Conservation (phyloP, 1,140 invertebrate species). For the Drosophila erecta region DNA sequence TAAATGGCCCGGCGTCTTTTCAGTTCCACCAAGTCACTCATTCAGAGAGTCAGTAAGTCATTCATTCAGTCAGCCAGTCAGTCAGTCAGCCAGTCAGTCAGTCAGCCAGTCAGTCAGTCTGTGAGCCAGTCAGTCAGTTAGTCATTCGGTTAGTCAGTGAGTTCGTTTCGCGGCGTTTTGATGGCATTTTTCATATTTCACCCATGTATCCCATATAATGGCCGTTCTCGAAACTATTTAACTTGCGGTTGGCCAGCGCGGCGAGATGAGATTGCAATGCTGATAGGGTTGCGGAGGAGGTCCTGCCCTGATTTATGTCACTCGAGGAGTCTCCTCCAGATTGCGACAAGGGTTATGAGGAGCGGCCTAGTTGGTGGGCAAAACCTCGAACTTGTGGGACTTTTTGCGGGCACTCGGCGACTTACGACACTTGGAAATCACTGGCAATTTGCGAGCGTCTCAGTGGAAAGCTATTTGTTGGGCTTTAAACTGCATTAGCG, state of each 20-base stretch:
- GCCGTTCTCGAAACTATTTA: conserved; percentile 50
- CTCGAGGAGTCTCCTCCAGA: background rate
- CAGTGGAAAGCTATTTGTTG: background rate
- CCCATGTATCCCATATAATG: conserved; percentile 7
- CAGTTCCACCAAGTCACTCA: conserved; percentile 34
- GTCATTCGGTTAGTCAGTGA: conserved; percentile 4
- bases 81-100: conserved; percentile 3
- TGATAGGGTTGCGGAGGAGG: conserved; percentile 9
- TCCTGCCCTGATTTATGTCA: conserved; percentile 32
- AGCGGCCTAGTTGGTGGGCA: background rate
- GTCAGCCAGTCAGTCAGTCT: conserved; percentile 11
- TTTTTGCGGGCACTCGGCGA: background rate
- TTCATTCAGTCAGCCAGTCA: conserved; percentile 5
- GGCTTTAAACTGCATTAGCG: background rate
- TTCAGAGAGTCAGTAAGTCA: conserved; percentile 22
- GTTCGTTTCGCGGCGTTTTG: conserved; percentile 55
- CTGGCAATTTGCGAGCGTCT: conserved; percentile 12
- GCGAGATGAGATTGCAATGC: conserved; percentile 6
- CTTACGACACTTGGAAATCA: conserved; percentile 6
- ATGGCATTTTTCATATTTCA: conserved; percentile 61
- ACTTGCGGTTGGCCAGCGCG: conserved; percentile 11
- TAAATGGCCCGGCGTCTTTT: conserved; percentile 63
- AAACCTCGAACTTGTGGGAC: background rate
- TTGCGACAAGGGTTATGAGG: conserved; percentile 12
- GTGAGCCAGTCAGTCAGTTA: conserved; percentile 7